Evolutionary conservation across 2,888 invertebrate species (phyloP), one percentile per base, ranked within the genome.

Genomic region (Cryptocephalus primarius): DNA sequence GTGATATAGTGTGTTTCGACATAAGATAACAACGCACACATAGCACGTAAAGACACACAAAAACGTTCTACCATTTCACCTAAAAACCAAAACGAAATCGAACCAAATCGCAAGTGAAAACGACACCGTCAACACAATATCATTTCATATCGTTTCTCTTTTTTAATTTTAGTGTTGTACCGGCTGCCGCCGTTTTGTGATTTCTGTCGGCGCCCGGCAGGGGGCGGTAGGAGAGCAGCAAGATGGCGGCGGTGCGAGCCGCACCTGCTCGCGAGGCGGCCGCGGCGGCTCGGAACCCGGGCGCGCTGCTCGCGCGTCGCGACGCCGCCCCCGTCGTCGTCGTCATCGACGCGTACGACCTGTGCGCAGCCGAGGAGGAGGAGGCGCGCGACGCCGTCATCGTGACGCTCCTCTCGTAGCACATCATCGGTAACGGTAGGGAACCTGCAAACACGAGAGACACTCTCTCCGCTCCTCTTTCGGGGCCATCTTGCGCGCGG

Each of bases 231-330:
- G 88, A 88, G 80, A 88, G 87, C 78, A 89, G 85, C 85, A 89
- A 88, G 85, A 89, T 88, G 85, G 88, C 88, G 77, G 88, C 88
- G 76, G 86, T 81, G 74, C 88, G 84, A 75, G 88, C 88, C 81
- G 88, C 88, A 88, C 88, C 88, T 88, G 88, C 86, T 77, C 88
- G 82, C 70, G 88, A 88, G 65, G 85, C 81, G 66, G 85, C 81
- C 66, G 85, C 83, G 43, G 48, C 46, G 38, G 47, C 40, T 33
- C 53, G 53, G 43, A 50, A 55, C 45, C 52, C 55, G 82, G 71
- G 65, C 62, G 76, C 74, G 68, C 79, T 75, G 71, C 75, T 75
- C 47, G 73, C 70, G 60, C 75, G 69, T 53, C 76, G 71, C 60
- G 73, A 68, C 64, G 70, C 71, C 59, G 72, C 68, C 42, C 31